Conservation (phyloP, 2,888 invertebrate genomes). For the Morinoia aosen region DNA sequence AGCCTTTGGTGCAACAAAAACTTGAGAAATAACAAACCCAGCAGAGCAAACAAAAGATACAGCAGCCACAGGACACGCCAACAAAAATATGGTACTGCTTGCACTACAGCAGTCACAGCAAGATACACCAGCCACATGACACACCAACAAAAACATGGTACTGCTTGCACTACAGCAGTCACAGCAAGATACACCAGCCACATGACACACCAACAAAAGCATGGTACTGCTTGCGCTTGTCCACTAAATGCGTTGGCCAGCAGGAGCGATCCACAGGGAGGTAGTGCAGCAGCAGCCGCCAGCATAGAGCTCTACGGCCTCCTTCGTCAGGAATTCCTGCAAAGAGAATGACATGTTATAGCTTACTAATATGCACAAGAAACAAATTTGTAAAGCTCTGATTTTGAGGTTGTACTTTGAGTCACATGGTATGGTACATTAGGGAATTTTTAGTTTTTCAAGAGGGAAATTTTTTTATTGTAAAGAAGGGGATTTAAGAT, state of each 20-base stretch:
- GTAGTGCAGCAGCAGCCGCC: constrained; percentile 91
- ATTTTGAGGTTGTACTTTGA: neutral
- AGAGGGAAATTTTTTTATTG: too few species aligned
- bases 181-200: neutral
- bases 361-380: neutral
- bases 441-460: too few species aligned
- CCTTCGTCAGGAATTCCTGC: constrained; percentile 90
- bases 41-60: neutral
- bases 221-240: constrained; percentile 85
- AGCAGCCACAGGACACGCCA: constrained; percentile 73
- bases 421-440: too few species aligned
- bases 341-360: neutral
- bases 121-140: constrained; percentile 41
- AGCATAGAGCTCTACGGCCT: constrained; percentile 85
- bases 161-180: constrained; percentile 75
- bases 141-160: constrained; percentile 86
- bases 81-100: constrained; percentile 86
- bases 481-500: too few species aligned
- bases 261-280: constrained; percentile 80
- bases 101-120: constrained; percentile 70
- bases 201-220: constrained; percentile 81
- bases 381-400: neutral
- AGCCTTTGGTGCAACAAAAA: too few species aligned
- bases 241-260: constrained; percentile 80
- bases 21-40: too few species aligned